Evolutionary conservation across 35 echinoderm and acorn worm genomes (phyloP).

Genomic region (Acanthaster planci): DNA sequence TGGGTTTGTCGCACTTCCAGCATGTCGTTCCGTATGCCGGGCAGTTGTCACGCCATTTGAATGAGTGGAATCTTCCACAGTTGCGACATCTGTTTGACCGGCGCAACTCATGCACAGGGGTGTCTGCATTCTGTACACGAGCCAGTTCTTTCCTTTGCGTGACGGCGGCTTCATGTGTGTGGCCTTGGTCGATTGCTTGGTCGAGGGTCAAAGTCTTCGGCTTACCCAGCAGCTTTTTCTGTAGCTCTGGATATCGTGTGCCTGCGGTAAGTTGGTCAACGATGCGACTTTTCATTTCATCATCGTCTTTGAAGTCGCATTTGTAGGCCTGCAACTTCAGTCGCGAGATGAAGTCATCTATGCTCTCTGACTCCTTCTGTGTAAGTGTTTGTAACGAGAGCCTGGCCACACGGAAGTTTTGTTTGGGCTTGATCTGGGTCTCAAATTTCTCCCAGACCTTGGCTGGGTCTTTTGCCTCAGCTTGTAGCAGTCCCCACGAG

Average conservation of each 20-base stretch:
- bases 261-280: conserved; percentile 47
- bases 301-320: conserved; percentile 21
- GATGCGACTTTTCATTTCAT: conserved; percentile 3
- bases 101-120: not conserved
- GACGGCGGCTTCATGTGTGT: conserved; percentile 39
- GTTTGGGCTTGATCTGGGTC: conserved; percentile 21
- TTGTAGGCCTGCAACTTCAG: conserved; percentile 15
- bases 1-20: conserved; percentile 5
- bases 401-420: conserved; percentile 17
- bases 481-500: not conserved
- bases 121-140: not conserved
- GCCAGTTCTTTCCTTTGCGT: conserved; percentile 32
- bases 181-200: conserved; percentile 46
- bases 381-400: not conserved
- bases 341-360: conserved; percentile 27
- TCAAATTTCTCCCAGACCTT: conserved; percentile 21
- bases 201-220: conserved; percentile 43
- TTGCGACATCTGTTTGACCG: not conserved
- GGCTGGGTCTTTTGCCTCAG: not conserved
- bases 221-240: conserved; percentile 46
- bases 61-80: conserved; percentile 22
- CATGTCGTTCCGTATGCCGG: conserved; percentile 20
- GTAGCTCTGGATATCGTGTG: conserved; percentile 33
- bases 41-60: not conserved
- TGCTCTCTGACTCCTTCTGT: conserved; percentile 15